These are phyloP conservation scores for Suillia variegata DNA, from an alignment of 2,888 invertebrate genomes.

Conservation along the genomic window DNA sequence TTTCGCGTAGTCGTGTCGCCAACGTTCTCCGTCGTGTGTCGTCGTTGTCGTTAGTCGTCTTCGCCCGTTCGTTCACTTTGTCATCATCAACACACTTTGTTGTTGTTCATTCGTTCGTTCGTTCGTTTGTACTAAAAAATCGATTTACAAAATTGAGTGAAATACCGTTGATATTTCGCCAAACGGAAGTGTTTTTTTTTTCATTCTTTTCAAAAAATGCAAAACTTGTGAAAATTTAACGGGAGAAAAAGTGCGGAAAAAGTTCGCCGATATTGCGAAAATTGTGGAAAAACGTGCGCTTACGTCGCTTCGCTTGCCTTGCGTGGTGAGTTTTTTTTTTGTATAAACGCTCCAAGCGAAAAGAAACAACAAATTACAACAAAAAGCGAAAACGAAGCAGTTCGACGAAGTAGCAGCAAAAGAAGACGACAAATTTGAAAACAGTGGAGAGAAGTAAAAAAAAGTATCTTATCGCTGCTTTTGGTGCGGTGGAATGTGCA, in stretches of 20 bases:
- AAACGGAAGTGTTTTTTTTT: constrained; percentile 5
- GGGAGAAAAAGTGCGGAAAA: not conserved
- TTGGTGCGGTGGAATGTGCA: constrained; percentile 11
- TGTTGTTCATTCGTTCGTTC: not conserved
- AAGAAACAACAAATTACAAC: constrained; percentile 45
- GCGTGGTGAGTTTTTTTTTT: constrained; percentile 48
- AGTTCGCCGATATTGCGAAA: not conserved
- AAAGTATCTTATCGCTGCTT: constrained; percentile 15
- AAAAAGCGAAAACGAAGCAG: too few species aligned
- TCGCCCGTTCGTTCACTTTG: not conserved
- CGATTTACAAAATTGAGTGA: constrained; percentile 32
- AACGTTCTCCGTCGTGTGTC: not conserved
- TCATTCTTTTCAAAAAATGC: too few species aligned
- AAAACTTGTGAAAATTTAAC: not conserved
- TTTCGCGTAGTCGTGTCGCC: too few species aligned
- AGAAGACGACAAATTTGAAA: constrained; percentile 29
- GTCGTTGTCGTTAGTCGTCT: not conserved
- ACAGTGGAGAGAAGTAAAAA: not conserved
- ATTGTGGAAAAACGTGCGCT: constrained; percentile 44
- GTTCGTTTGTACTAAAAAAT: not conserved
- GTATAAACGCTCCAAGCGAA: constrained; percentile 36
- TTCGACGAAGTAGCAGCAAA: too few species aligned
- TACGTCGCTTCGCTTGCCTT: constrained; percentile 42
- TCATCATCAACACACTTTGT: not conserved
- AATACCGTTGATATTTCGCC: constrained; percentile 22